Conservation (phyloP, 2,113 vertebrate species). For the Campylomormyrus numenius region DNA sequence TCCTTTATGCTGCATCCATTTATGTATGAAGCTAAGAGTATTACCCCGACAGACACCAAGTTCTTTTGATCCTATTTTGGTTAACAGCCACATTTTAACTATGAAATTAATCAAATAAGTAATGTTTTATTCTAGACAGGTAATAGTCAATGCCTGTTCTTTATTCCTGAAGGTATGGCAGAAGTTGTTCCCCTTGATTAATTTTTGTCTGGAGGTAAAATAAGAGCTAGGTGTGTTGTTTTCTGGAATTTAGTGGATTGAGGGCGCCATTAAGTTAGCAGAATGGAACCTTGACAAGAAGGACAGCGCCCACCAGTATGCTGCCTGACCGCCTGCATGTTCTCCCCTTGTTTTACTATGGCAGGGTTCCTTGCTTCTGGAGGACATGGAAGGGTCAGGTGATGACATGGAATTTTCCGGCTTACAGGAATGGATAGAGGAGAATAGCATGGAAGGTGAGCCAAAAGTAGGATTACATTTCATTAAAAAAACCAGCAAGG, state of each 20-base stretch:
- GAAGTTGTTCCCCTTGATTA: neutral
- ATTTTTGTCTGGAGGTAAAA: neutral
- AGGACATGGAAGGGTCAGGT: slow-evolving; percentile 10
- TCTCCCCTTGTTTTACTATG: neutral
- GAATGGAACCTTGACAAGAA: neutral
- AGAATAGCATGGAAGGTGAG: neutral
- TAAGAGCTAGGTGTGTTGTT: neutral
- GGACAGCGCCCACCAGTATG: neutral
- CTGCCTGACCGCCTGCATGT: neutral
- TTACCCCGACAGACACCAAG: neutral
- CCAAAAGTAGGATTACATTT: neutral
- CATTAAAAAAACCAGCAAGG: neutral
- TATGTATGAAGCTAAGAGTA: neutral
- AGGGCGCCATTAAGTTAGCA: neutral
- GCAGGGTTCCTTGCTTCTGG: neutral
- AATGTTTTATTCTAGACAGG: neutral
- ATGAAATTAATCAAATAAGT: neutral
- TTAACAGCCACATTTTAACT: neutral
- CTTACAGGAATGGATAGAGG: slow-evolving; percentile 10
- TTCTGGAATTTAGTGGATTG: neutral
- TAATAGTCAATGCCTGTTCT: neutral
- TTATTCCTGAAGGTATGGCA: neutral
- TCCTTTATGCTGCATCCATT: neutral
- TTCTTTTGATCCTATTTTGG: neutral
- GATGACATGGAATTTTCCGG: slow-evolving; percentile 15